Evolutionary conservation across 1,140 invertebrate species (phyloP), one percentile per base, ranked within the genome.

Genomic region (Uloborus diversus): DNA sequence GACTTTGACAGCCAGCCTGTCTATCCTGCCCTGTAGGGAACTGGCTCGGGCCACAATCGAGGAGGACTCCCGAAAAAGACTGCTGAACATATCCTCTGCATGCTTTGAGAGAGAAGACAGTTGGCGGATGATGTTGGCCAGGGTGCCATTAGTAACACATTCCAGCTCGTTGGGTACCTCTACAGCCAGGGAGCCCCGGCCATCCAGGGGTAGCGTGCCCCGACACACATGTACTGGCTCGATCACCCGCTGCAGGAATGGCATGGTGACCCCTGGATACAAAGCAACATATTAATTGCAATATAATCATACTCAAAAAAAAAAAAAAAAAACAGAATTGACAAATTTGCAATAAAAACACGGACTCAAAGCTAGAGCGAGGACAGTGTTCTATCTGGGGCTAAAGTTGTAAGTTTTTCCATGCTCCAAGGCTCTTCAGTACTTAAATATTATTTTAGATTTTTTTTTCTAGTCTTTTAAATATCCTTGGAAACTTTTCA

Each of bases 51-150:
- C 92, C 49, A 94, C 93, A 59, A 99, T 88, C 53, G 91, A 90
- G 65, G 92, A 91, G 2, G 96, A 95, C 85, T 99, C 96, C 20
- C 92, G 89, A 30, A 94, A 93, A 71, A 99, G 88, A 86, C 98
- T 96, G 2, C 94, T 94, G 86, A 99, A 99, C 83, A 99, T 90
- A 88, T 99, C 97, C 88, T 99, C 97, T 4, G 97, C 97, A 90
- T 99, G 96, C 85, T 94, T 92, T 62, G 96, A 97, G 32, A 99
- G 87, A 37, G 94, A 96, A 42, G 95, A 97, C 53, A 99, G 87
- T 82, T 91, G 89, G 71, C 95, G 88, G 80, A 96, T 95, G n/a
- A 97, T 94, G 86, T 99, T 99, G 33, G 94, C 94, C 35, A 99
- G 89, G 0, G 96, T 97, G 78, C 95, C 96, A 88, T 99, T 99